Percentiles rank a stretch among this genome's conserved stretches.
Conservation (phyloP, 2,888 invertebrate genomes). For the Tenthredo distinguenda region DNA sequence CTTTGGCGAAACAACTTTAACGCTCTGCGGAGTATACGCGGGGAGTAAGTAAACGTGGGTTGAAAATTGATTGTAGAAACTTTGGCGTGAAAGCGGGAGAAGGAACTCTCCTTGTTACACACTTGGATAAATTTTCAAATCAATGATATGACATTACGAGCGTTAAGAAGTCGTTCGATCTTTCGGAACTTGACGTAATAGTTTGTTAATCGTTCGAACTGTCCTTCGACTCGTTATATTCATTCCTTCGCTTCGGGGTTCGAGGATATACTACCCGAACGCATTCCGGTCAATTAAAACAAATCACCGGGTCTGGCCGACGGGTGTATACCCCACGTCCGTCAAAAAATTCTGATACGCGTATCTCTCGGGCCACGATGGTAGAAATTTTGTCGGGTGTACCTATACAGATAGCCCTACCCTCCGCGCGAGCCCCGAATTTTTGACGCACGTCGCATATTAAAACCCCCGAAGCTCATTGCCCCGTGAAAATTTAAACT, state of each 20-base stretch:
- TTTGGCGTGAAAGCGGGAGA: not conserved
- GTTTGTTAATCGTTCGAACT: no score
- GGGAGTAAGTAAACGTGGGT: not conserved
- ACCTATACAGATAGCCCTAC: not conserved
- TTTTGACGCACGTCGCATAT: not conserved
- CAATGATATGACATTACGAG: not conserved
- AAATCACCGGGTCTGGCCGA: not conserved
- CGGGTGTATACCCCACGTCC: not conserved
- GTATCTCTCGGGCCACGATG: not conserved
- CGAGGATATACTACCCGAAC: not conserved
- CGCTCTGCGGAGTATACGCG: not conserved
- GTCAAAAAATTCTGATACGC: not conserved
- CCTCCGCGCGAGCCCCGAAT: not conserved
- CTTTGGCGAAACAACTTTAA: not conserved
- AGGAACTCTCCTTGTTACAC: not conserved
- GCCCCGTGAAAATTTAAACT: not conserved
- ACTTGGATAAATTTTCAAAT: not conserved
- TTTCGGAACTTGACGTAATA: no score
- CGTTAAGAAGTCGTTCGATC: not conserved
- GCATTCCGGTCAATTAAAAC: not conserved
- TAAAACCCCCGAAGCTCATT: not conserved
- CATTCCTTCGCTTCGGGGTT: not conserved
- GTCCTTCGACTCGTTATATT: not conserved
- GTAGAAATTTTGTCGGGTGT: not conserved
- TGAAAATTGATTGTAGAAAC: constrained; percentile 4